These are phyloP conservation scores for Tamias sibiricus DNA, from an alignment of 2,113 vertebrate genomes.

Conservation along the genomic window DNA sequence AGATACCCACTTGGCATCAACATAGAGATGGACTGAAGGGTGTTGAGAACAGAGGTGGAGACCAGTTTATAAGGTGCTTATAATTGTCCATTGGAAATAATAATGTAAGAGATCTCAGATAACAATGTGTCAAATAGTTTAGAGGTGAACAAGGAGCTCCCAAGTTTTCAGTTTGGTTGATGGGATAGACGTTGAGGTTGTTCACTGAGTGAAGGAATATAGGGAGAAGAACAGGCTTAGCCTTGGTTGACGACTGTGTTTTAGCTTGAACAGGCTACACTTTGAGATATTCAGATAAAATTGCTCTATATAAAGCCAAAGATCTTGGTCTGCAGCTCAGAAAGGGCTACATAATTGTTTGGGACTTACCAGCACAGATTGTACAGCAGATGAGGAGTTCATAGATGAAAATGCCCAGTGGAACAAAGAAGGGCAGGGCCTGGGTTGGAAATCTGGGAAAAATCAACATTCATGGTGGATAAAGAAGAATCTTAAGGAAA, in stretches of 20 bases:
- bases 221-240: not conserved
- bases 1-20: not conserved
- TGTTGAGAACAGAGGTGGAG: not conserved
- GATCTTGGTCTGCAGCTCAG: not conserved
- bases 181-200: not conserved
- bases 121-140: not conserved
- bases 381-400: not conserved
- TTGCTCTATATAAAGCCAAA: not conserved
- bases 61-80: not conserved
- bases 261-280: not conserved
- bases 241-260: not conserved
- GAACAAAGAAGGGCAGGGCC: not conserved
- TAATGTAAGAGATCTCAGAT: not conserved
- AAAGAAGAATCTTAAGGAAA: not conserved
- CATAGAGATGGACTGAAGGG: not conserved
- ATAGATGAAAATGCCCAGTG: not conserved
- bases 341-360: not conserved
- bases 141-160: not conserved
- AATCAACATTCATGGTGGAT: not conserved
- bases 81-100: not conserved
- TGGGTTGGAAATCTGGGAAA: not conserved
- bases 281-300: not conserved
- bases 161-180: not conserved
- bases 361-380: not conserved
- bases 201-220: not conserved